Evolutionary conservation across 2,888 invertebrate genomes (phyloP).

Genomic region (Nyleta sp.): DNA sequence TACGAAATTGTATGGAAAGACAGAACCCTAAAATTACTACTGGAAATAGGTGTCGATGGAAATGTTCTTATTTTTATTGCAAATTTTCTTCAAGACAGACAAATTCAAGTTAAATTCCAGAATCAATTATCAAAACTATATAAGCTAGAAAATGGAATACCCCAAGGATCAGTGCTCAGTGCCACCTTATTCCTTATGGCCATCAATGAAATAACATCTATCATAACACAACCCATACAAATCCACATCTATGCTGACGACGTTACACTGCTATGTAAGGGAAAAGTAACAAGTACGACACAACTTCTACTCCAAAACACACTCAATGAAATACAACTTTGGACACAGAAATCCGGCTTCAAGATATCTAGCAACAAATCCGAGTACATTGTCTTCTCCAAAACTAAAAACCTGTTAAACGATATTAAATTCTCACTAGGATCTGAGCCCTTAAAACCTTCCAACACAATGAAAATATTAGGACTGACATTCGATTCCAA

Average conservation of each 20-base stretch:
- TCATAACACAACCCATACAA: background rate
- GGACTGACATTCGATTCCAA: conserved; percentile 62
- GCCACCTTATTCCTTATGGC: background rate
- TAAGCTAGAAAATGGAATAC: background rate
- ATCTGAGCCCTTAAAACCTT: background rate
- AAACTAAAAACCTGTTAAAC: background rate
- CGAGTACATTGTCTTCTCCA: conserved; percentile 6
- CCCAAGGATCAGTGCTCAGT: background rate
- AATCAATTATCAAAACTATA: background rate
- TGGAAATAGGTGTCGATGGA: background rate
- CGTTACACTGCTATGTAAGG: background rate
- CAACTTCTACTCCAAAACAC: background rate
- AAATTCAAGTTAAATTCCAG: conserved; percentile 2
- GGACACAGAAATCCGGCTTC: background rate
- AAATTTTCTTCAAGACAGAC: background rate
- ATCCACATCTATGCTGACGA: conserved; percentile 9
- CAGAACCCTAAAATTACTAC: too few species aligned
- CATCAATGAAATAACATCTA: background rate
- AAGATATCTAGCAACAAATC: conserved; percentile 4
- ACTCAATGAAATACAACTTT: background rate
- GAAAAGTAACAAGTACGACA: background rate
- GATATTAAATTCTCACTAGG: background rate
- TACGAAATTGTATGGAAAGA: too few species aligned
- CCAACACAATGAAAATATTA: conserved; percentile 2
- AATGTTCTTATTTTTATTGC: background rate